A percentile compares a stretch with the other conserved stretches of the same genome.
Conservation (phyloP, 37 sponge, comb jelly and placozoan species). For the Aplysina aerophoba region DNA sequence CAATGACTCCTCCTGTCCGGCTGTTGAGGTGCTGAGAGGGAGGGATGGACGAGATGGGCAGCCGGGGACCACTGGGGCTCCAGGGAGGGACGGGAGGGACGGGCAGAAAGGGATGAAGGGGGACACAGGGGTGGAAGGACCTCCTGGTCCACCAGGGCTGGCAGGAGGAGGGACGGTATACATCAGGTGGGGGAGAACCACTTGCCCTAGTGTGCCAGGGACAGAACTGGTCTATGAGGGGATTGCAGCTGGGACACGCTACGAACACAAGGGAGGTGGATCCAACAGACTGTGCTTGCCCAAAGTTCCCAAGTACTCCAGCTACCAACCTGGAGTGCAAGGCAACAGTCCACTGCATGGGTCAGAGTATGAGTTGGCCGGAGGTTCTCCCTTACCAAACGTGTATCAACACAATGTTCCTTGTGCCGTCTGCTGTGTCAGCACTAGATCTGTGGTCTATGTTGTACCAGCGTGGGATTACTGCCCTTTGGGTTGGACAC, state of each 20-base stretch:
- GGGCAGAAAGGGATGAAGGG: constrained; percentile 32
- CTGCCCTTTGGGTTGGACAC: constrained; percentile 48
- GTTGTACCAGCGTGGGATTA: constrained; percentile 52
- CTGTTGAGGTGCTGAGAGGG: constrained; percentile 33
- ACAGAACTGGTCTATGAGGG: constrained; percentile 36
- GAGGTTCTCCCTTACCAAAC: not conserved
- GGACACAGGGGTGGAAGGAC: constrained; percentile 18
- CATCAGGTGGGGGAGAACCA: constrained; percentile 52
- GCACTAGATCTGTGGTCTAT: constrained; percentile 14
- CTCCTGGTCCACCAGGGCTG: constrained; percentile 39
- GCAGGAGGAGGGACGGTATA: constrained; percentile 38
- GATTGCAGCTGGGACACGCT: not conserved
- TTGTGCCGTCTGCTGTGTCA: constrained; percentile 45
- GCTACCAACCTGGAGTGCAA: constrained; percentile 23
- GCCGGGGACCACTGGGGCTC: not conserved
- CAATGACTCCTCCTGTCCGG: not conserved
- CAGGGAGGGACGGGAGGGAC: constrained; percentile 28
- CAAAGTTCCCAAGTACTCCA: constrained; percentile 2
- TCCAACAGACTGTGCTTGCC: constrained; percentile 64
- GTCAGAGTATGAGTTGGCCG: not conserved
- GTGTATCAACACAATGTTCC: constrained; percentile 23
- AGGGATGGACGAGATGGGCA: constrained; percentile 41
- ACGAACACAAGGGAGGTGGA: constrained; percentile 47
- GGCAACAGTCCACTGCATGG: constrained; percentile 26
- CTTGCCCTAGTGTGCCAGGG: constrained; percentile 45